Evolutionary conservation across 2,888 invertebrate species (phyloP).

Genomic region (Brenthis hecate): DNA sequence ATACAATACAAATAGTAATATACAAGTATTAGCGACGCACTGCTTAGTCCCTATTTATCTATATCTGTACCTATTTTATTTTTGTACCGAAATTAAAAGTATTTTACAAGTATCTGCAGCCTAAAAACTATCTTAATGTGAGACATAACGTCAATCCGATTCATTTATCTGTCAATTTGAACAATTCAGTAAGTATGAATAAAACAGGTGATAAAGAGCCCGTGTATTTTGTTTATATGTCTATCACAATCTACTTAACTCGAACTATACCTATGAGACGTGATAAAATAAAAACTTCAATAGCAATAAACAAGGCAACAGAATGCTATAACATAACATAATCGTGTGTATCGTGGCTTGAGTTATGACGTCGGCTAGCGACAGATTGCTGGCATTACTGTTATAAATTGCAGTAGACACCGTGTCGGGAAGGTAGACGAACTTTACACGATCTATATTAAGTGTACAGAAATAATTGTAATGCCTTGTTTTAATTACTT

Average conservation of each 20-base stretch:
- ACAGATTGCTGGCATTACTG: constrained; percentile 77
- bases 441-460: constrained; percentile 46
- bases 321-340: constrained; percentile 52
- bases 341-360: constrained; percentile 52
- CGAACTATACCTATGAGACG: constrained; percentile 13
- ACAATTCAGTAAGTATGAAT: neutral
- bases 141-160: too few species aligned
- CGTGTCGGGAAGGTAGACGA: constrained; percentile 61
- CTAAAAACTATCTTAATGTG: too few species aligned
- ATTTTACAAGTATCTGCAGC: too few species aligned
- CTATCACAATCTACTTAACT: constrained; percentile 2
- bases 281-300: constrained; percentile 38
- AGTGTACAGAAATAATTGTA: constrained; percentile 5
- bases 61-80: too few species aligned
- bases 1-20: too few species aligned
- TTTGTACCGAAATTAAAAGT: too few species aligned
- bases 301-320: constrained; percentile 58
- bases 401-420: constrained; percentile 73
- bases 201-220: neutral
- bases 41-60: too few species aligned
- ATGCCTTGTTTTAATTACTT: constrained; percentile 11
- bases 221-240: neutral
- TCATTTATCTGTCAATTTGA: too few species aligned
- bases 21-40: too few species aligned
- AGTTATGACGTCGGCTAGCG: constrained; percentile 57